Conservation (phyloP, 2,888 invertebrate genomes). For the Heteromyza rotundicornis region DNA sequence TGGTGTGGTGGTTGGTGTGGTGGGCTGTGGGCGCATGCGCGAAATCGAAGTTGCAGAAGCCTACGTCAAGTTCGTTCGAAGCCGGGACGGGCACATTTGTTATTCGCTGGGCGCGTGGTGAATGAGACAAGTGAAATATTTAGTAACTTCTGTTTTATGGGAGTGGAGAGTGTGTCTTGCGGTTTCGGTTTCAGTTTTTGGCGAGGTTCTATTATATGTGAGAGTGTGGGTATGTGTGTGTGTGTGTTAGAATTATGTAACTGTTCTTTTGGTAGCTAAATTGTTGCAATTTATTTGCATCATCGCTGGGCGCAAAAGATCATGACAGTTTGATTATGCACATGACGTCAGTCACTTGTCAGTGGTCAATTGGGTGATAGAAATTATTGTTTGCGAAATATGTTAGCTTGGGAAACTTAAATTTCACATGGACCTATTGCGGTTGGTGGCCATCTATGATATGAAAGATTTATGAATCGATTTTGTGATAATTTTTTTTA, state of each 20-base stretch:
- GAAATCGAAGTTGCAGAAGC: neutral
- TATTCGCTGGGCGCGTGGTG: neutral
- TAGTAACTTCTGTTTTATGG: neutral
- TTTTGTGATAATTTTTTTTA: no score
- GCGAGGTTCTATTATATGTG: neutral
- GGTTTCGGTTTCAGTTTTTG: neutral
- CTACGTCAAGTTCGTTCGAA: neutral
- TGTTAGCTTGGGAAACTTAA: no score
- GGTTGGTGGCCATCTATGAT: no score
- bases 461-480: no score
- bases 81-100: neutral
- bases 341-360: no score
- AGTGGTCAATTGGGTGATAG: no score
- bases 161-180: neutral
- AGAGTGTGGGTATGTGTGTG: neutral
- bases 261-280: neutral
- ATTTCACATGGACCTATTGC: no score
- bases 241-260: neutral
- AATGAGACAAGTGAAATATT: slow-evolving; percentile 1
- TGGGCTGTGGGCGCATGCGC: neutral
- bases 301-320: no score
- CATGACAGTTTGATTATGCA: no score
- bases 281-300: neutral
- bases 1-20: no score
- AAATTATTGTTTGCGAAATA: no score